Evolutionary conservation across 2,888 invertebrate species (phyloP).

Genomic region (Athalia rosae): DNA sequence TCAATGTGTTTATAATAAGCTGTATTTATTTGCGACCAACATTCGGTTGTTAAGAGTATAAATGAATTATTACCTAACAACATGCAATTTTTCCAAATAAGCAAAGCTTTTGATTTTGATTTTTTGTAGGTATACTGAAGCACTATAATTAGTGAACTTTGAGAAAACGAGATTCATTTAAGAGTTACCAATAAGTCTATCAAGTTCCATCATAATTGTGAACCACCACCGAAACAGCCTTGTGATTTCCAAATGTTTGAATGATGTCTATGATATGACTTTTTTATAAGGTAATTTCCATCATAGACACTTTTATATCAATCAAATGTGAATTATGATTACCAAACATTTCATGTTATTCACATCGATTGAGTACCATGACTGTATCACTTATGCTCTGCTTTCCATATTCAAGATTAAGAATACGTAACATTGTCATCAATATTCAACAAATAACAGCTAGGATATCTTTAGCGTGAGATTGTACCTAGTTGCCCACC

Average conservation of each 20-base stretch:
- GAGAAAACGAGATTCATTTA: neutral
- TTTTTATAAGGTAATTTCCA: slow-evolving; percentile 6
- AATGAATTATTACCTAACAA: slow-evolving; percentile 39
- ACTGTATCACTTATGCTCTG: slow-evolving; percentile 8
- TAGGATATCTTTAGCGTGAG: too few species aligned
- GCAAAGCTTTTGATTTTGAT: slow-evolving; percentile 1
- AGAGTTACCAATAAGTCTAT: neutral
- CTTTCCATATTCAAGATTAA: neutral
- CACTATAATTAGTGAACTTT: neutral
- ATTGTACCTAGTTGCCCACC: too few species aligned
- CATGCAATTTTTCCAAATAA: neutral
- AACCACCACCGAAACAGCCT: slow-evolving; percentile 9
- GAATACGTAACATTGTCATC: too few species aligned
- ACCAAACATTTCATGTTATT: slow-evolving; percentile 9
- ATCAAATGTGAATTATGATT: slow-evolving; percentile 6
- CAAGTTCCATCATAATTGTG: neutral
- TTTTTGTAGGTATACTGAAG: slow-evolving; percentile 13
- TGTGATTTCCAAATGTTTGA: slow-evolving; percentile 3
- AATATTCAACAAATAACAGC: neutral
- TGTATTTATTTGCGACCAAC: slow-evolving; percentile 60
- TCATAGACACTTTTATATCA: slow-evolving; percentile 18
- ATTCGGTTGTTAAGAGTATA: slow-evolving; percentile 49
- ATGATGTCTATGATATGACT: slow-evolving; percentile 27
- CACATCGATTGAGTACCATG: slow-evolving; percentile 2
- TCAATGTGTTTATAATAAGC: slow-evolving; percentile 50